These are phyloP conservation scores for Hemicrepidius hirtus DNA, from an alignment of 2,888 invertebrate species.

Conservation along the genomic window DNA sequence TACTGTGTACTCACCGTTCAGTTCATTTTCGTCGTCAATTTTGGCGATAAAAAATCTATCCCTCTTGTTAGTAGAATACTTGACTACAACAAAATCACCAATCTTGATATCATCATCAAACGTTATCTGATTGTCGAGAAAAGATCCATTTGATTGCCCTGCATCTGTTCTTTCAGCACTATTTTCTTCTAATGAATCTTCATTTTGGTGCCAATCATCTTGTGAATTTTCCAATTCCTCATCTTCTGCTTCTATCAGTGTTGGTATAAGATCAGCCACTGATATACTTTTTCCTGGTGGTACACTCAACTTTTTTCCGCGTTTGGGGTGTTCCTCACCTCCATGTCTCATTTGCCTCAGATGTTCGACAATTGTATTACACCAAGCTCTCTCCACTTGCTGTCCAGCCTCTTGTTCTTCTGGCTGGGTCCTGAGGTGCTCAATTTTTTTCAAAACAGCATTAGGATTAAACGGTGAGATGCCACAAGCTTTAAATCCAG, in stretches of 20 bases:
- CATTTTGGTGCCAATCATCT: background rate
- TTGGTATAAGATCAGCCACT: background rate
- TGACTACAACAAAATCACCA: background rate
- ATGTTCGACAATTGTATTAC: background rate
- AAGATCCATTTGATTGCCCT: background rate
- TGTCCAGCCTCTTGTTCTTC: background rate
- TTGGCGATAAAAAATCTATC: background rate
- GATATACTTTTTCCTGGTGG: conserved; percentile 4
- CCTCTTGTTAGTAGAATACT: conserved; percentile 13
- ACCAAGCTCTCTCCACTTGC: background rate
- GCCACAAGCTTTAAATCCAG: conserved; percentile 17
- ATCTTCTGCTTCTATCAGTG: conserved; percentile 1
- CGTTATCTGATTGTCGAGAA: no score
- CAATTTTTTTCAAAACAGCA: conserved; percentile 11
- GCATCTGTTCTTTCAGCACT: background rate
- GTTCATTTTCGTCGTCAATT: background rate
- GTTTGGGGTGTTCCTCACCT: background rate
- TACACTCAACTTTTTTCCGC: conserved; percentile 12
- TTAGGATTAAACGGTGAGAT: conserved; percentile 1
- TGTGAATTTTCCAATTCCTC: no score
- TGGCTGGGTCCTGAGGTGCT: background rate
- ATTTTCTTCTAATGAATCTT: conserved; percentile 1
- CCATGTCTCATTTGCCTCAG: background rate
- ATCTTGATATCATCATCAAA: no score
- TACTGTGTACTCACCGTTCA: background rate